Conservation (phyloP, 2,113 vertebrate genomes). For the Sterna hirundo region DNA sequence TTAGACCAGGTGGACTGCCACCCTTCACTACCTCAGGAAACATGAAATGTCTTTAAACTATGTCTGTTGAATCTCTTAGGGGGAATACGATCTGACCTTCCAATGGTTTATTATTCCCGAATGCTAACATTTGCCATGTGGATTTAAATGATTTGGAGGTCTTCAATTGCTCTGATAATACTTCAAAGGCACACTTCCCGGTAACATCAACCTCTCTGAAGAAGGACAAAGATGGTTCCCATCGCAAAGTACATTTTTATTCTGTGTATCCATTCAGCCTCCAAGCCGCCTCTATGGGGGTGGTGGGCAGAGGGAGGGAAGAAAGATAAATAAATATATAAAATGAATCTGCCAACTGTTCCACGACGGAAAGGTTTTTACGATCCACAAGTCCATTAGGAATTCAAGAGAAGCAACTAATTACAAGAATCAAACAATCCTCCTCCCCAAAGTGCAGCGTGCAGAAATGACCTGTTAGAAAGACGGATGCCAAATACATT, state of each 20-base stretch:
- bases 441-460: neutral
- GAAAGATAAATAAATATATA: neutral
- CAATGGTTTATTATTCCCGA: neutral
- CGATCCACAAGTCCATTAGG: constrained; percentile 1
- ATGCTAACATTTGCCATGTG: neutral
- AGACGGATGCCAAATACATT: constrained; percentile 25
- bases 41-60: neutral
- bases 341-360: constrained; percentile 20
- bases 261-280: neutral
- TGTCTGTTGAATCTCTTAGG: neutral
- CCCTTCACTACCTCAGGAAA: neutral
- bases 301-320: neutral
- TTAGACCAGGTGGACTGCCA: neutral
- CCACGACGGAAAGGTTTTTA: constrained; percentile 28
- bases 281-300: neutral
- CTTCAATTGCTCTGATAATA: neutral
- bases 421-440: constrained; percentile 38
- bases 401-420: constrained; percentile 62
- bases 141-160: neutral
- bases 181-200: neutral
- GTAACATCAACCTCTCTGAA: neutral
- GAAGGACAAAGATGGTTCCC: neutral
- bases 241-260: neutral
- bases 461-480: constrained; percentile 50
- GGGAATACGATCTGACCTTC: neutral